These are phyloP conservation scores for Rousettus leschenaultii DNA, from an alignment of 2,113 vertebrate genomes.

Conservation along the genomic window DNA sequence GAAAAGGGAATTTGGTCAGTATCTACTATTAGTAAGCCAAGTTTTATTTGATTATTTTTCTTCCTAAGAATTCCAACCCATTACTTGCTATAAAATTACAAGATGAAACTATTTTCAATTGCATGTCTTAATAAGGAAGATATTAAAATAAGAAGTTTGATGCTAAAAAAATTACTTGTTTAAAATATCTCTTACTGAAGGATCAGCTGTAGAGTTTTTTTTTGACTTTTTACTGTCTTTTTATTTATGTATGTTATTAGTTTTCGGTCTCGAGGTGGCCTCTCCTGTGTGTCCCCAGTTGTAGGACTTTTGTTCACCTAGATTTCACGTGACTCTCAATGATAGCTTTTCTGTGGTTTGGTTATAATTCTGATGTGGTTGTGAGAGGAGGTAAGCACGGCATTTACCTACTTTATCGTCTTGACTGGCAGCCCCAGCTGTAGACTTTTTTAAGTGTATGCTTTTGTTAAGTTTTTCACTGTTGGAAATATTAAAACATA, in stretches of 20 bases:
- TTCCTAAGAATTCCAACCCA: neutral
- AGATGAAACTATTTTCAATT: constrained; percentile 45
- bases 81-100: constrained; percentile 23
- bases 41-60: neutral
- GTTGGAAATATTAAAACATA: constrained; percentile 15
- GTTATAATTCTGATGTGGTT: too few species aligned
- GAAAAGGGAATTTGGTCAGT: neutral
- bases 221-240: too few species aligned
- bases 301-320: too few species aligned
- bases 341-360: too few species aligned
- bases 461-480: constrained; percentile 35
- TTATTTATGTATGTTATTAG: too few species aligned
- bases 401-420: too few species aligned
- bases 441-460: neutral
- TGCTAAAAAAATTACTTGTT: neutral
- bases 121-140: constrained; percentile 35
- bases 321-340: too few species aligned
- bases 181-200: constrained; percentile 35
- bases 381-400: too few species aligned
- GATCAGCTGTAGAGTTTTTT: constrained; percentile 20
- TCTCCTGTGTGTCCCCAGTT: too few species aligned
- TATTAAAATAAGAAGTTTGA: constrained; percentile 22
- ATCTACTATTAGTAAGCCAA: neutral
- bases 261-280: too few species aligned
- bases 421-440: neutral